Evolutionary conservation across 2,113 vertebrate genomes (phyloP).

Genomic region (Odobenus rosmarus): DNA sequence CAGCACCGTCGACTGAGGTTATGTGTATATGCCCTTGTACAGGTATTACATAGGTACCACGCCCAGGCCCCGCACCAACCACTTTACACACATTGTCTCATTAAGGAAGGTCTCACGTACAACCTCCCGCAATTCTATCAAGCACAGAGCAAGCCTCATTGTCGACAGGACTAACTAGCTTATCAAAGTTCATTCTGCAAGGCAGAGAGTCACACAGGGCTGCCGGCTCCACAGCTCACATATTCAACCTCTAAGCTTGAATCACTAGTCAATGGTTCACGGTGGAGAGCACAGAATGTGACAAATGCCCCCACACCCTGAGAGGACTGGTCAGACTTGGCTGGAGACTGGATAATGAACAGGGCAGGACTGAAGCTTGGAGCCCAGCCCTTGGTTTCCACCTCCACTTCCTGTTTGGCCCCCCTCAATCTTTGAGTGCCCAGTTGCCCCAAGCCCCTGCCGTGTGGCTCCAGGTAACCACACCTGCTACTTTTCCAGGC

Average conservation of each 20-base stretch:
- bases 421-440: not conserved
- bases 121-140: not conserved
- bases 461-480: not conserved
- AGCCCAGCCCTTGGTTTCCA: not conserved
- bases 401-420: not conserved
- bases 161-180: not conserved
- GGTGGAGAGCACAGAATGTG: not conserved
- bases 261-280: not conserved
- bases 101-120: not conserved
- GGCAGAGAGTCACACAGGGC: not conserved
- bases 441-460: not conserved
- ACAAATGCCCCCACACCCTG: not conserved
- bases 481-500: not conserved
- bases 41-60: not conserved
- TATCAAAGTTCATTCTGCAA: not conserved
- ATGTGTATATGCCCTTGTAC: accelerated
- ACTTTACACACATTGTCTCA: not conserved
- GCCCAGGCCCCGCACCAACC: not conserved
- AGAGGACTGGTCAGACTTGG: not conserved
- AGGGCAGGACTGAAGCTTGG: not conserved
- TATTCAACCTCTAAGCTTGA: not conserved
- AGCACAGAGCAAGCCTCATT: not conserved
- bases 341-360: not conserved
- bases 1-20: not conserved
- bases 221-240: not conserved